These are phyloP conservation scores for Allophyes oxyacanthae DNA, from an alignment of 2,888 invertebrate species.

Conservation along the genomic window DNA sequence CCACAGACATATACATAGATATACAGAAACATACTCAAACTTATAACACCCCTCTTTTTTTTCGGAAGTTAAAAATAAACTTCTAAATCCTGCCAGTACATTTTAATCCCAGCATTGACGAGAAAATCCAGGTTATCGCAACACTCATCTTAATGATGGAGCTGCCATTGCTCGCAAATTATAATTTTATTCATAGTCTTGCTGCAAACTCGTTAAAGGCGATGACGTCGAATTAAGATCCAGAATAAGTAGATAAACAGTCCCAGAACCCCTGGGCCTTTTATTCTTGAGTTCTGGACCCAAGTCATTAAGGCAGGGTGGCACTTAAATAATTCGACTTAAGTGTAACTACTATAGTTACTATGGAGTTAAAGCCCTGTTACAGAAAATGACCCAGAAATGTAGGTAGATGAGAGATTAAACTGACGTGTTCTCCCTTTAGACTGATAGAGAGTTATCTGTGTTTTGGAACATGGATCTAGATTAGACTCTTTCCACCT, in stretches of 20 bases:
- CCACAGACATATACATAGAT: too few relatives aligned
- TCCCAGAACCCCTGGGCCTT: slow-evolving; percentile 4
- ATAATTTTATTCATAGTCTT: slow-evolving; percentile 59
- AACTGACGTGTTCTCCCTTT: too few relatives aligned
- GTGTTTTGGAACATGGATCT: too few relatives aligned
- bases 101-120: slow-evolving; percentile 19
- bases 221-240: slow-evolving; percentile 40
- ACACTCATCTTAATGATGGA: slow-evolving; percentile 45
- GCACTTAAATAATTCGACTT: slow-evolving; percentile 33
- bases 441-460: too few relatives aligned
- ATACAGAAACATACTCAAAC: too few relatives aligned
- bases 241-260: slow-evolving; percentile 31
- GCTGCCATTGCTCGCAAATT: slow-evolving; percentile 47
- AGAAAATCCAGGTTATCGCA: slow-evolving; percentile 47
- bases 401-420: slow-evolving; percentile 23
- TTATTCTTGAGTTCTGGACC: slow-evolving; percentile 19
- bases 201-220: slow-evolving; percentile 42
- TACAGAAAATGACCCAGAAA: slow-evolving; percentile 19
- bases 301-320: slow-evolving; percentile 13
- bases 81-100: slow-evolving; percentile 3
- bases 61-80: slow-evolving; percentile 10
- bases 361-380: too few relatives aligned
- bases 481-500: too few relatives aligned
- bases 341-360: slow-evolving; percentile 14
- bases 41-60: too few relatives aligned